Base-by-base conservation (phyloP, 2,888 invertebrate species). In the Perizoma flavofasciatum region DNA sequence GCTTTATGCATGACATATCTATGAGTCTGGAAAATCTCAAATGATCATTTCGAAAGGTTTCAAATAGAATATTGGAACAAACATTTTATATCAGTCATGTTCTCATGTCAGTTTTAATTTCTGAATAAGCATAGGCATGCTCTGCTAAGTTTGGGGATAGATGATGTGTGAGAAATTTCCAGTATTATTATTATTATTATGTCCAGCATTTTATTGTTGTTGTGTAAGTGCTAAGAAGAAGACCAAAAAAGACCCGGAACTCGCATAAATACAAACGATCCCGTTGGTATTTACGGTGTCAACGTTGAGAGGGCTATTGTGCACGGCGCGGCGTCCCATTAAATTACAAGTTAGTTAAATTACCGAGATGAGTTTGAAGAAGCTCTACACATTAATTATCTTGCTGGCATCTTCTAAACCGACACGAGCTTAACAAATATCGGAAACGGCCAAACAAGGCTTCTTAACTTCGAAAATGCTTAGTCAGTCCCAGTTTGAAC, bases 381-480 rank as follows among this genome's bases (percentile, higher is more conserved):
- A 74, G 78, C 77, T 81, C 71, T 76, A 83, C 82, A 85, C 85
- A 88, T 88, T 88, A 86, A 89, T 88, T 89, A 89, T 88, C 86
- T 86, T 72, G 77, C 79, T 78, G 82, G 80, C 83, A 83, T 84
- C 84, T 85, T 81, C 81, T 80, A 79, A 82, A 85, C 85, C 82
- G 84, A 85, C 85, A 84, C 82, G 78, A 83, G 80, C 85, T 87
- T 83, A 83, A 84, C 88, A 88, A 88, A 88, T 87, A 88, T 85
- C 83, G 83, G 81, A 81, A 78, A 79, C 81, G 78, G 77, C 80
- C 82, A 79, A 87, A 88, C 85, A 83, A 83, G 83, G 75, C 83
- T 82, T 81, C 83, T 81, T 81, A 84, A 86, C 83, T 86, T 85
- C 67, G 77, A 70, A 81, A 82, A 80, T 82, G 83, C 85, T 83